phyloP scores from a whole-genome alignment of 1,140 invertebrate species.

The Solen grandis region DNA sequence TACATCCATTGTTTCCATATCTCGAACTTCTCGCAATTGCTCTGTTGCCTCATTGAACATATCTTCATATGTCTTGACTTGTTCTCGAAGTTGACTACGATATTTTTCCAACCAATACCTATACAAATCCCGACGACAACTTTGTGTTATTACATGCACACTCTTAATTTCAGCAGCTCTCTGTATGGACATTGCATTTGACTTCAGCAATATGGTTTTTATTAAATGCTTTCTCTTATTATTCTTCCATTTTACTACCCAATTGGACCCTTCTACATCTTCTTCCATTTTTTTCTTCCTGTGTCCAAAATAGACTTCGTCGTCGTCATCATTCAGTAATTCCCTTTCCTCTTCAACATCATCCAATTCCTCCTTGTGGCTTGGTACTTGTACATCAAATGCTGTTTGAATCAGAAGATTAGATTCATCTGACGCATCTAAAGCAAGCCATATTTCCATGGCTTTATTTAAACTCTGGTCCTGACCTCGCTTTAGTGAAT shows the following conservation, averaged over 20 bases:
- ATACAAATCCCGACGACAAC: constrained; percentile 73
- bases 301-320: background rate
- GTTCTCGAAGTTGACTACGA: constrained; percentile 7
- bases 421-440: constrained; percentile 3
- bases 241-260: background rate
- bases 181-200: constrained; percentile 31
- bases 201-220: constrained; percentile 40
- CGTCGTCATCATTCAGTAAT: constrained; percentile 16
- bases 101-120: constrained; percentile 72
- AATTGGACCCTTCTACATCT: constrained; percentile 14
- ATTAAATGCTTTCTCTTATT: constrained; percentile 30
- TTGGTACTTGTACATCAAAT: background rate
- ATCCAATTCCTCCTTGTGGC: constrained; percentile 7
- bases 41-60: background rate
- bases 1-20: constrained; percentile 68
- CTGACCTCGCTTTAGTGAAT: background rate
- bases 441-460: constrained; percentile 16
- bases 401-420: background rate
- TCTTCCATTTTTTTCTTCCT: background rate
- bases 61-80: constrained; percentile 11
- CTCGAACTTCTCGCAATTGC: constrained; percentile 62
- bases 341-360: constrained; percentile 38
- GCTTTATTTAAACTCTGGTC: background rate
- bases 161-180: constrained; percentile 47
- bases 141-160: constrained; percentile 56